A percentile compares a stretch with the other conserved stretches of the same genome.
These are phyloP conservation scores for Physella acuta DNA, from an alignment of 1,140 invertebrate genomes.

Conservation along the genomic window DNA sequence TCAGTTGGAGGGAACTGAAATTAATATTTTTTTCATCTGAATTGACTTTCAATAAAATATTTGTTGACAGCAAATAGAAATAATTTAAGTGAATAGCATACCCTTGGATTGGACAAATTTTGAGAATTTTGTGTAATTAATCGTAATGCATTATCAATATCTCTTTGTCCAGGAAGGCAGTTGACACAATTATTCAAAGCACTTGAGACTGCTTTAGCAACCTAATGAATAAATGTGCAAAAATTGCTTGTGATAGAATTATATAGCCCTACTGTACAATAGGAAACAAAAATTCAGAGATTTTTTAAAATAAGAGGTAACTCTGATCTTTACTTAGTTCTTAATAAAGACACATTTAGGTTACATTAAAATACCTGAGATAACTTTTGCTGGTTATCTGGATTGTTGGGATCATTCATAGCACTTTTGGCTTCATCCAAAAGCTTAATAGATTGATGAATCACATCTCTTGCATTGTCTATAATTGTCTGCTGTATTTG, in stretches of 20 bases:
- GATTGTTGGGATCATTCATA: constrained; percentile 67
- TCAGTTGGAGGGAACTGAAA: constrained; percentile 50
- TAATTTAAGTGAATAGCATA: not conserved
- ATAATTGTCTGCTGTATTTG: constrained; percentile 65
- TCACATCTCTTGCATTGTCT: constrained; percentile 72
- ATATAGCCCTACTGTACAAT: too few relatives aligned
- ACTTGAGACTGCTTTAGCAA: constrained; percentile 61
- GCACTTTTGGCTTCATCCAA: constrained; percentile 77
- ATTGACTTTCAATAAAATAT: not conserved
- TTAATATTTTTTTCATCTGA: not conserved
- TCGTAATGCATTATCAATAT: constrained; percentile 83
- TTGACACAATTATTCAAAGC: constrained; percentile 69
- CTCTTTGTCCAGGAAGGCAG: constrained; percentile 83
- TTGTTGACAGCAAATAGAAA: not conserved
- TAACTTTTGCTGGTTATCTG: constrained; percentile 67
- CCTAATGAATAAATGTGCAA: too few relatives aligned
- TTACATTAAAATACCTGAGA: constrained; percentile 65
- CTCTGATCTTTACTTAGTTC: too few relatives aligned
- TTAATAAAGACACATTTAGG: too few relatives aligned
- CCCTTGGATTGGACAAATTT: constrained; percentile 68
- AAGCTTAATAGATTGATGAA: constrained; percentile 73
- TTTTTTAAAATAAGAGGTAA: too few relatives aligned
- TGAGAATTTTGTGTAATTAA: constrained; percentile 75
- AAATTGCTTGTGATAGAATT: too few relatives aligned
- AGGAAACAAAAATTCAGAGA: too few relatives aligned